Conservation (phyloP, 2,888 invertebrate species). For the Andrena fulva region DNA sequence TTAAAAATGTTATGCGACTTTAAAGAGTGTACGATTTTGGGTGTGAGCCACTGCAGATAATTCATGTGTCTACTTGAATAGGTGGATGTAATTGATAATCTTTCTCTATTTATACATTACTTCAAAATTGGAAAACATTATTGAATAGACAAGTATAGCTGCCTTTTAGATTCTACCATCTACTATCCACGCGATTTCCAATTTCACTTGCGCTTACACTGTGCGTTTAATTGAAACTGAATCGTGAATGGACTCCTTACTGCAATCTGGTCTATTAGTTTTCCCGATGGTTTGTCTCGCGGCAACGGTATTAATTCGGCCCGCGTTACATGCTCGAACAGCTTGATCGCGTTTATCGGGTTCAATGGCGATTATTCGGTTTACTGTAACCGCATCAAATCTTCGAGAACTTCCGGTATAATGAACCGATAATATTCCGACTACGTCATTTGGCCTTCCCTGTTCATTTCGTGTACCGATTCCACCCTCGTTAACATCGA, state of each 20-base stretch:
- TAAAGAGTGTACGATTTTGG: too few relatives aligned
- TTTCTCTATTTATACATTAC: too few relatives aligned
- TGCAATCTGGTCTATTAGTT: background rate
- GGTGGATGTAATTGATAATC: too few relatives aligned
- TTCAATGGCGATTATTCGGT: slow-evolving; percentile 50
- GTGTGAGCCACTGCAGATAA: too few relatives aligned
- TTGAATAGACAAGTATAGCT: too few relatives aligned
- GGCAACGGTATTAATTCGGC: background rate
- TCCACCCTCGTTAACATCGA: slow-evolving; percentile 34
- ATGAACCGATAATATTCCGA: slow-evolving; percentile 71
- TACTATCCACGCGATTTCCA: too few relatives aligned
- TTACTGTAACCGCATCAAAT: slow-evolving; percentile 52
- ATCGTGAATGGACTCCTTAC: background rate
- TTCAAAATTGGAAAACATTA: too few relatives aligned
- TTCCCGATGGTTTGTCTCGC: background rate
- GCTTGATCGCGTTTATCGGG: slow-evolving; percentile 28
- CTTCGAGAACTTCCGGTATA: slow-evolving; percentile 59
- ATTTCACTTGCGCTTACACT: too few relatives aligned
- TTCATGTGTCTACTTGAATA: too few relatives aligned
- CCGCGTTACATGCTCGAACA: background rate
- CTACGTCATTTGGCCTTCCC: slow-evolving; percentile 20
- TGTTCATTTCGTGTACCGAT: slow-evolving; percentile 42
- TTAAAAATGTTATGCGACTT: too few relatives aligned
- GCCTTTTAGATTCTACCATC: too few relatives aligned
- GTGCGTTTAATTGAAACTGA: background rate